Percentiles rank a stretch among this genome's conserved stretches.
phyloP scores from a whole-genome alignment of 2,113 vertebrate species.

The Larimichthys crocea region DNA sequence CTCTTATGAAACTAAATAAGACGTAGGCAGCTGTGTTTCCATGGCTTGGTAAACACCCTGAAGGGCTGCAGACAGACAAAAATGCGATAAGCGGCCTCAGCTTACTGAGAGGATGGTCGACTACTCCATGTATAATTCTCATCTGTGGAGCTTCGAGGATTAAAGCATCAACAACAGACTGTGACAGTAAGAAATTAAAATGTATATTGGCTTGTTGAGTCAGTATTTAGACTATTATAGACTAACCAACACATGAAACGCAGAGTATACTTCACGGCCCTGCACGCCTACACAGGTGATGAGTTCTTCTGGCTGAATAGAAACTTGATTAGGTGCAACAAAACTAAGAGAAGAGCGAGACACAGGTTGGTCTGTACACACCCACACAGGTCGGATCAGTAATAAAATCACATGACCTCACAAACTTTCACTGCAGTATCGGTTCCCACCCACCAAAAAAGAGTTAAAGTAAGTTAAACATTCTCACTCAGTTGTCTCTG shows the following conservation, averaged over 20 bases:
- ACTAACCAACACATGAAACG: too few relatives aligned
- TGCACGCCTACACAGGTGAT: too few relatives aligned
- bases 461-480: neutral
- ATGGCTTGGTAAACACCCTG: neutral
- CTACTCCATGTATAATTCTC: conserved; percentile 76
- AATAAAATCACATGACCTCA: neutral
- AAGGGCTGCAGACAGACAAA: conserved; percentile 1
- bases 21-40: neutral
- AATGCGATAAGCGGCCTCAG: conserved; percentile 67
- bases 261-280: too few relatives aligned
- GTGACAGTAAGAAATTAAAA: conserved; percentile 24
- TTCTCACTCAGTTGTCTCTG: neutral
- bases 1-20: neutral
- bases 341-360: neutral
- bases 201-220: too few relatives aligned
- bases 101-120: conserved; percentile 76
- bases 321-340: neutral
- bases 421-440: conserved; percentile 83
- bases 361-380: neutral
- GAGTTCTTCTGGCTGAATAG: neutral
- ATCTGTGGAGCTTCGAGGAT: conserved; percentile 88
- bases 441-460: conserved; percentile 84
- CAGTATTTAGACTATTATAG: too few relatives aligned
- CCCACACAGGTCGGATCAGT: neutral
- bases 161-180: conserved; percentile 77